Base-by-base conservation (phyloP, 2,888 invertebrate species). In the Ashinkailepas kermadecensis region DNA sequence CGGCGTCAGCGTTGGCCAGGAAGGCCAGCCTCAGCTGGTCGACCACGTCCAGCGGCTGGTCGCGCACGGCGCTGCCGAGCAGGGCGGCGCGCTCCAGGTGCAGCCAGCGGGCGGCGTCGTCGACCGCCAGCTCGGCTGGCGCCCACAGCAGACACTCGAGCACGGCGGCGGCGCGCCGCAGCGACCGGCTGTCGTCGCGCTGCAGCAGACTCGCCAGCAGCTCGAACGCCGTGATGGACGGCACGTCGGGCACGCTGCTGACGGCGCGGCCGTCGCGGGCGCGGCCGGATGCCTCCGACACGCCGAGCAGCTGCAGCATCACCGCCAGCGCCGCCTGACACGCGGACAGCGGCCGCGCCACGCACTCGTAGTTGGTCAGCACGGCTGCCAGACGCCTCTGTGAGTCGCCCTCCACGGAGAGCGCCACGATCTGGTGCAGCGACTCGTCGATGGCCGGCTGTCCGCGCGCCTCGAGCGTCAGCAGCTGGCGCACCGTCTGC, bases 81-180 rank as follows among this genome's bases (percentile, higher is more conserved):
- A 94, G 93, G 0, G 94, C 94, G 0, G 95, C 95, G 74, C 96
- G 89, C 86, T 96, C 95, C 25, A 95, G 88, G 86, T 96, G 96
- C 84, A 96, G 85, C 56, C 85, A 84, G 67, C 85, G 86, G 82
- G 84, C 85, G n/a, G 85, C 85, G 39, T 84, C 83, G 58, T 81
- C 83, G n/a, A 70, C 65, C 23, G 80, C 82, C 74, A 54, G 74
- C 9, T 18, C 79, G 12, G 58, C 13, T 2, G 95, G 95, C 3
- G 95, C 95, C 95, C 95, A 96, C 0, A 96, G 88, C 85, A 93
- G 92, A 86, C 94, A 94, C 86, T 96, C 95, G n/a, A 96, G 88
- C 0, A 95, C 91, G 0, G 94, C 92, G 86, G 95, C 94, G 0
- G 94, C 94, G 87, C 89, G 86, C 23, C 87, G 86, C 79, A 88